Conservation (phyloP, 2,113 vertebrate species). For the Pelvicachromis taeniatus region DNA sequence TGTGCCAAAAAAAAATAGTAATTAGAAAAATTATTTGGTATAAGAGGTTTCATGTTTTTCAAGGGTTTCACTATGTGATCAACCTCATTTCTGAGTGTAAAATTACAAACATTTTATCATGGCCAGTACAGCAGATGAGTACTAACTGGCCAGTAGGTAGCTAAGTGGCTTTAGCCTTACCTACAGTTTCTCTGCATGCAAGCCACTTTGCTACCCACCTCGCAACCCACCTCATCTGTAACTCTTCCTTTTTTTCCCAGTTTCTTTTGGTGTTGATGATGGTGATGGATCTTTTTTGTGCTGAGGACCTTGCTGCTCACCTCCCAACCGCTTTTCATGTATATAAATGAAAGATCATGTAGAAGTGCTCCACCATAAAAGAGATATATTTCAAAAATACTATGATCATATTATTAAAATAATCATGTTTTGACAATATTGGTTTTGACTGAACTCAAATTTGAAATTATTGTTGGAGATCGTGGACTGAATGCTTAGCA, state of each 20-base stretch:
- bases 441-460: background rate
- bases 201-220: background rate
- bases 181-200: background rate
- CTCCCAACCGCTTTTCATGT: background rate
- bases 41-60: too few relatives aligned
- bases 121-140: background rate
- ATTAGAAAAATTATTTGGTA: too few relatives aligned
- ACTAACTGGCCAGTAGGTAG: background rate
- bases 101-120: background rate
- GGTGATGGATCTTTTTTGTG: background rate
- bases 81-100: fast-evolving
- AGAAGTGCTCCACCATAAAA: background rate
- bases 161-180: background rate
- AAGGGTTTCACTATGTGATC: too few relatives aligned
- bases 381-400: background rate
- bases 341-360: background rate
- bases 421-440: background rate
- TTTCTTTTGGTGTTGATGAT: background rate
- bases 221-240: background rate
- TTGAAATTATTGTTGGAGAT: background rate
- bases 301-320: background rate
- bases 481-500: background rate
- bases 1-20: too few relatives aligned
- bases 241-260: background rate
- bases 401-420: background rate